Evolutionary conservation across 2,797 vertebrate genomes (phyloP).

Genomic region (Xenops minutus): DNA sequence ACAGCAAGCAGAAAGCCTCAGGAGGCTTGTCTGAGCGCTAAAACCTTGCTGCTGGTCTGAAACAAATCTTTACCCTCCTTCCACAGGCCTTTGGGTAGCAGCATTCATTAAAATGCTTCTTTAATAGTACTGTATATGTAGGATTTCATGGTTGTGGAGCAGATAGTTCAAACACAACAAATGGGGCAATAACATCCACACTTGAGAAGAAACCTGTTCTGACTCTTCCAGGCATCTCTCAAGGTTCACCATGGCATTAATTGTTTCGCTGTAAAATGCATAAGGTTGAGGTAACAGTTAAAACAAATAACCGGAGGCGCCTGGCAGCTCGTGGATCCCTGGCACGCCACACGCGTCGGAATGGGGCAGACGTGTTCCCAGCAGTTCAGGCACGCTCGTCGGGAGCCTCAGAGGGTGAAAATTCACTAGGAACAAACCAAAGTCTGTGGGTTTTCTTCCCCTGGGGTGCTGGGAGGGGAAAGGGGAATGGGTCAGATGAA

Average conservation of each 20-base stretch:
- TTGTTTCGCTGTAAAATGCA: constrained; percentile 35
- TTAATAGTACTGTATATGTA: not conserved
- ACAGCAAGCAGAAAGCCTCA: constrained; percentile 1
- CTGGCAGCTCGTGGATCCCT: constrained; percentile 24
- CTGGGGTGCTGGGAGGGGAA: not conserved
- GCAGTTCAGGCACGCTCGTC: constrained; percentile 25
- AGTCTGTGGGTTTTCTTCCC: constrained; percentile 11
- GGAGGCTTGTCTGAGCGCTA: not conserved
- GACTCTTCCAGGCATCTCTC: constrained; percentile 8
- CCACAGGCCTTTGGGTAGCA: not conserved
- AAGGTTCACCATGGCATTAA: not conserved
- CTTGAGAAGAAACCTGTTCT: constrained; percentile 2
- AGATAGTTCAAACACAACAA: not conserved
- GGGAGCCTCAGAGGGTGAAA: constrained; percentile 27
- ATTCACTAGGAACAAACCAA: constrained; percentile 23
- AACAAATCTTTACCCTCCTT: constrained; percentile 24
- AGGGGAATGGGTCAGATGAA: not conserved
- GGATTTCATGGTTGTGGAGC: not conserved
- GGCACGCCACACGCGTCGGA: not conserved
- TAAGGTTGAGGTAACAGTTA: constrained; percentile 57
- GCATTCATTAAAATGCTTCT: constrained; percentile 24
- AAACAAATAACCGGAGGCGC: constrained; percentile 56
- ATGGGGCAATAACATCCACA: not conserved
- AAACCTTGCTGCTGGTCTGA: constrained; percentile 18
- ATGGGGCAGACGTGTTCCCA: constrained; percentile 46